Percentiles rank a stretch among this genome's conserved stretches.
phyloP scores from a whole-genome alignment of 2,113 vertebrate genomes.

The Oostethus manadensis region DNA sequence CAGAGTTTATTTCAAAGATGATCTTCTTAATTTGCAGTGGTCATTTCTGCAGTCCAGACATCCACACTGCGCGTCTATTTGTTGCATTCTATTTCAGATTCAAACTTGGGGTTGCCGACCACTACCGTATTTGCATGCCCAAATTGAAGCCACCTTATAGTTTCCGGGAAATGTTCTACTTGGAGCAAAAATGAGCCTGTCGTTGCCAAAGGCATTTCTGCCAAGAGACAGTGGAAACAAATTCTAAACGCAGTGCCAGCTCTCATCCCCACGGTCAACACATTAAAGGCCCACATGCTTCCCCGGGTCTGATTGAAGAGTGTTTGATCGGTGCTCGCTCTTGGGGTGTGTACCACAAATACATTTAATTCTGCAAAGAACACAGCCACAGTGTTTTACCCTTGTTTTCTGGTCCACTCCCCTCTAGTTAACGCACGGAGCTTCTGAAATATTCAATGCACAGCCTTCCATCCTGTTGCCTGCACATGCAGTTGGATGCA shows the following conservation, averaged over 20 bases:
- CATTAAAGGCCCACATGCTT: conserved; percentile 3
- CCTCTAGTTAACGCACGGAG: conserved; percentile 38
- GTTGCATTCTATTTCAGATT: too few relatives aligned
- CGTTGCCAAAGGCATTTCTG: conserved; percentile 1
- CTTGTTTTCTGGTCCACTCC: neutral
- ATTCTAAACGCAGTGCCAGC: conserved; percentile 6
- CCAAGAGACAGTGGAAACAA: conserved; percentile 11
- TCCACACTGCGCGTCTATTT: too few relatives aligned
- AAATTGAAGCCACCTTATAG: neutral
- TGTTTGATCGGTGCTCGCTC: conserved; percentile 29
- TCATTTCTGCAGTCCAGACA: too few relatives aligned
- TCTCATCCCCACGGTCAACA: neutral
- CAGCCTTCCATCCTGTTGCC: conserved; percentile 1
- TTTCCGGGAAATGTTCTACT: conserved; percentile 7
- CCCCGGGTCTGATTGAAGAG: neutral
- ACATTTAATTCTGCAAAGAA: conserved; percentile 33
- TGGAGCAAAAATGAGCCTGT: conserved; percentile 13
- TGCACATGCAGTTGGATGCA: neutral
- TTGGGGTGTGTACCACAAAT: conserved; percentile 16
- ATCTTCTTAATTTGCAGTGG: too few relatives aligned
- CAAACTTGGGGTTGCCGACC: too few relatives aligned
- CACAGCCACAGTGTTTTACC: conserved; percentile 1
- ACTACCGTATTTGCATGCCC: neutral
- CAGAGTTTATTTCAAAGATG: too few relatives aligned
- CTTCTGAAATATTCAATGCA: conserved; percentile 50